Evolutionary conservation across 2,113 vertebrate genomes (phyloP), one percentile per base, ranked within the genome.

Genomic region (Psephotus haematonotus): DNA sequence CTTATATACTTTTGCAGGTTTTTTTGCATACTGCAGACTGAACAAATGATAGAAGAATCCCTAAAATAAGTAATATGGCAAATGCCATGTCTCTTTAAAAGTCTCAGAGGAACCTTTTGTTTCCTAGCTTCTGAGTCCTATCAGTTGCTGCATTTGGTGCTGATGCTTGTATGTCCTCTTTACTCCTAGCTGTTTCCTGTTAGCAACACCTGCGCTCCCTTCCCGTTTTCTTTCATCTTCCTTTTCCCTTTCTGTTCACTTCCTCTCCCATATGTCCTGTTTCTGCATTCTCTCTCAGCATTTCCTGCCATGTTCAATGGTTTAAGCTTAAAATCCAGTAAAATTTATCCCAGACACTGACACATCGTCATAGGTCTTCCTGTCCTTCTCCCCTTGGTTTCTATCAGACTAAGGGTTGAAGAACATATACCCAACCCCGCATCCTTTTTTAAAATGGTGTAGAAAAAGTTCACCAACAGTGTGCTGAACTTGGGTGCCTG

Each of bases 161-260:
- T 52, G 27, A 19, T 15, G 8, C 24, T 80, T 52, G 13, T 35
- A 81, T 77, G n/a, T 90, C 35, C 0, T 0, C 0, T 10, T 47
- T 88, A 64, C 23, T 93, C 47, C n/a, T 9, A 20, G 23, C 1
- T 13, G 11, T 31, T 71, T 88, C 57, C 31, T 91, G 3, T 37
- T 47, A n/a, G 17, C 18, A 77, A 13, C 16, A 76, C 4, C 13
- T 17, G 1, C 46, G 14, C 33, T 68, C 24, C 6, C 2, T 59
- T 84, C 7, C 10, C 20, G 62, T 57, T 39, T 17, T 0, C 0
- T 14, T 82, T 28, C 60, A 23, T 53, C 22, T 39, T 17, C 18
- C 50, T 22, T 13, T 60, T 35, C 35, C 59, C 7, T 0, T 62
- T n/a, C 28, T 9, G 16, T 37, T 53, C 0, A 0, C 17, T 82